Conservation (phyloP, 2,113 vertebrate species). For the Seriola quinqueradiata region DNA sequence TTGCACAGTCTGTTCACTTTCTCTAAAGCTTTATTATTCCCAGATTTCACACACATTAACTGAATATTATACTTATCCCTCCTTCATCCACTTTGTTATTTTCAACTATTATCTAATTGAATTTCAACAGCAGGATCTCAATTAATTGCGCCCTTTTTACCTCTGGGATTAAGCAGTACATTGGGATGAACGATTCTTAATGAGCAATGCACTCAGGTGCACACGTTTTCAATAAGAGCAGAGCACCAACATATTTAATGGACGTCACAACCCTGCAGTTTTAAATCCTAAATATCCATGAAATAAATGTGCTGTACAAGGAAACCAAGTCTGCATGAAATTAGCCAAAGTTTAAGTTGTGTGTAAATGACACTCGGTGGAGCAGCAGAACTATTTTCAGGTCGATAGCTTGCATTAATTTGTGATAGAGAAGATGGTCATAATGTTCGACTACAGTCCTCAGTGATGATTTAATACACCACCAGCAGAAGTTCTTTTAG, state of each 20-base stretch:
- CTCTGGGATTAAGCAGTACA: conserved; percentile 33
- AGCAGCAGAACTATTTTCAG: conserved; percentile 6
- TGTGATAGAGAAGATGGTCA: background rate
- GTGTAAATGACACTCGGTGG: conserved; percentile 27
- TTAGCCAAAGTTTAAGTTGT: conserved; percentile 13
- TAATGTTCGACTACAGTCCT: background rate
- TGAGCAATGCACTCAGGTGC: conserved; percentile 50
- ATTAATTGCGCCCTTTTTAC: conserved; percentile 28
- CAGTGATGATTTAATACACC: conserved; percentile 5
- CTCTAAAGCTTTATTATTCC: background rate
- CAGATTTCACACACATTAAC: conserved; percentile 23
- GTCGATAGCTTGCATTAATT: background rate
- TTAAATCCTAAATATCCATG: conserved; percentile 57
- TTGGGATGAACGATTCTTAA: conserved; percentile 43
- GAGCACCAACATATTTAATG: background rate
- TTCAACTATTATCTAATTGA: conserved; percentile 29
- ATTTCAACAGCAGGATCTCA: conserved; percentile 37
- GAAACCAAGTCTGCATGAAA: conserved; percentile 68
- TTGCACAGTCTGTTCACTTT: background rate
- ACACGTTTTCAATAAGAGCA: conserved; percentile 32
- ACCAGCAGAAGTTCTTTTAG: background rate
- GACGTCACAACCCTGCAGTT: conserved; percentile 22
- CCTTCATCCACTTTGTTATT: conserved; percentile 26
- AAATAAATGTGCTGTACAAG: conserved; percentile 52
- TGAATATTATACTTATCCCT: conserved; percentile 2